A percentile compares a stretch with the other conserved stretches of the same genome.
phyloP scores from a whole-genome alignment of 2,888 invertebrate species.

The Stenotaenia linearis region DNA sequence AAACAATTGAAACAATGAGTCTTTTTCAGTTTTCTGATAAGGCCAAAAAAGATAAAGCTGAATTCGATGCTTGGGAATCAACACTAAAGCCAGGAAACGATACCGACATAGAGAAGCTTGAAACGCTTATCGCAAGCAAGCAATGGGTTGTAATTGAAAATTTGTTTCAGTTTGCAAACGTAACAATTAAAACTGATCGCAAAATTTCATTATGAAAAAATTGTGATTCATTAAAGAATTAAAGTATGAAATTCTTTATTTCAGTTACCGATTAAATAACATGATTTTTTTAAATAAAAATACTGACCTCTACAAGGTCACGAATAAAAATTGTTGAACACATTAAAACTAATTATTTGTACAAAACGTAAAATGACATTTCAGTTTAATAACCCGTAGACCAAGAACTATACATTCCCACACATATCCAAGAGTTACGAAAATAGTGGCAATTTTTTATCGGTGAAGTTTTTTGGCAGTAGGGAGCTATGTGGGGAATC shows the following conservation, averaged over 20 bases:
- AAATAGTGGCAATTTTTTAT: not conserved
- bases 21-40: not conserved
- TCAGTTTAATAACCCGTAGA: not conserved
- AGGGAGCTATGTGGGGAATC: slow-evolving; percentile 43
- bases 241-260: not conserved
- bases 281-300: too few species aligned
- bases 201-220: not conserved
- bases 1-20: not conserved
- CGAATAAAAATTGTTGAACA: too few species aligned
- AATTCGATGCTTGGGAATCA: not conserved
- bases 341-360: not conserved
- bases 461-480: slow-evolving; percentile 38
- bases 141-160: not conserved
- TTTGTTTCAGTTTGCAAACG: not conserved
- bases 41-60: not conserved
- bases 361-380: not conserved
- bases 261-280: not conserved
- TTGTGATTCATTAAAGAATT: not conserved
- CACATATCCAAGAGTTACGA: slow-evolving; percentile 10
- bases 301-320: too few species aligned
- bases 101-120: not conserved
- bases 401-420: not conserved
- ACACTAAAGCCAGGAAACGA: not conserved
- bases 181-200: not conserved
- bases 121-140: not conserved